Base-by-base conservation (phyloP, 2,888 invertebrate species). In the Macropis europaea region DNA sequence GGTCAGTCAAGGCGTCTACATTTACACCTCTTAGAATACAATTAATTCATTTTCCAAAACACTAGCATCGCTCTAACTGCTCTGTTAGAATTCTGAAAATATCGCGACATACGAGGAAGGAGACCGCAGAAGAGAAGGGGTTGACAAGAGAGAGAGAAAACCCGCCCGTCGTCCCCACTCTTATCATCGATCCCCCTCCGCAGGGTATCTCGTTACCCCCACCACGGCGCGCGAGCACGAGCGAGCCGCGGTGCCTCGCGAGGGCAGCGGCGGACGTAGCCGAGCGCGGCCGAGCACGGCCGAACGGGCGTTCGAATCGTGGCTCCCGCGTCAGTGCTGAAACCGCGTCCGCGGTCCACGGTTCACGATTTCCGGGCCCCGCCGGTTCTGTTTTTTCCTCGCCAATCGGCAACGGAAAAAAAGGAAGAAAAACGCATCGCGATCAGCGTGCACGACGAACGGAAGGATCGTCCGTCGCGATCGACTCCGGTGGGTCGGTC, bases 341-440 rank as follows among this genome's bases (percentile, higher is more conserved):
- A 86, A 86, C 89, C 89, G 89, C 89, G 87, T 90, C 84, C 89
- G 89, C 89, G 89, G 89, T 89, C 89, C 89, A 89, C 89, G 89
- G 89, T 89, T 88, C 88, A 88, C 83, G 82, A 85, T 88, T 88
- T 88, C 86, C 86, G 88, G 87, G 81, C 84, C 81, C 71, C 56
- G 76, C 54, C 74, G 73, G 67, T 74, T 40, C 64, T 66, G 66
- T 69, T 70, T 75, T 81, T 81, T 77, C 70, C 43, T 19, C 66
- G 38, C 32, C 50, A n/a, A n/a, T n/a, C 62, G 54, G 19, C 28
- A 17, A 32, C 47, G 54, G 43, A 36, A 40, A 30, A 43, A 36
- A 50, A 42, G 66, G 60, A 40, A 48, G 38, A 40, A 15, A 5
- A n/a, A 50, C 5, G 54, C 36, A 11, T 60, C 47, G 26, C 42